Evolutionary conservation across 2,888 invertebrate genomes (phyloP).

Genomic region (Eumerus sabulonum): DNA sequence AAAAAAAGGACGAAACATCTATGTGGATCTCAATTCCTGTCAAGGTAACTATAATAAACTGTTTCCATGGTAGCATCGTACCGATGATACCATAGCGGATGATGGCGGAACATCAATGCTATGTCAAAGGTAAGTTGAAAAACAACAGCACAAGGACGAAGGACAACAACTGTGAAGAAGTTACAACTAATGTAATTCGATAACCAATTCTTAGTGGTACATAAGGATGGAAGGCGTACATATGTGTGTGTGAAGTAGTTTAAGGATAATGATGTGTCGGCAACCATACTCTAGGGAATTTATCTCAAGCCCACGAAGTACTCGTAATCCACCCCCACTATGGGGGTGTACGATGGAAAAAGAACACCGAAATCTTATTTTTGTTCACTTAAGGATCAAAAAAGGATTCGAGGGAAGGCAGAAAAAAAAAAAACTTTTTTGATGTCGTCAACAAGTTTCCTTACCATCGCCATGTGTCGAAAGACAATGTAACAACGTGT

Average conservation of each 20-base stretch:
- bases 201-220: slow-evolving; percentile 43
- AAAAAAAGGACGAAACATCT: slow-evolving; percentile 12
- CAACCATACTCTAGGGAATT: slow-evolving; percentile 40
- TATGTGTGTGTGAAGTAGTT: too few relatives aligned
- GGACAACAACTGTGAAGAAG: slow-evolving; percentile 2
- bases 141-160: too few relatives aligned
- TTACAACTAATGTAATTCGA: slow-evolving; percentile 50
- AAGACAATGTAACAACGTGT: slow-evolving; percentile 14
- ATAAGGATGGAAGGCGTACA: too few relatives aligned
- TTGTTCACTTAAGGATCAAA: slow-evolving; percentile 15
- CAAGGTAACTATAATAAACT: slow-evolving; percentile 23
- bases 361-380: slow-evolving; percentile 18
- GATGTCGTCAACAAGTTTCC: slow-evolving; percentile 55
- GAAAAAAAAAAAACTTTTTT: slow-evolving; percentile 20
- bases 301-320: slow-evolving; percentile 41
- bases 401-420: background rate
- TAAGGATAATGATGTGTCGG: slow-evolving; percentile 64
- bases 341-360: background rate
- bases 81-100: slow-evolving; percentile 4
- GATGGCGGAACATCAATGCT: slow-evolving; percentile 28
- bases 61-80: slow-evolving; percentile 7
- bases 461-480: background rate
- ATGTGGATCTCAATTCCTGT: slow-evolving; percentile 37
- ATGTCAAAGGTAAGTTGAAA: slow-evolving; percentile 28
- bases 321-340: slow-evolving; percentile 21